These are phyloP conservation scores for Nomada flava DNA, from an alignment of 2,888 invertebrate genomes.

Conservation along the genomic window DNA sequence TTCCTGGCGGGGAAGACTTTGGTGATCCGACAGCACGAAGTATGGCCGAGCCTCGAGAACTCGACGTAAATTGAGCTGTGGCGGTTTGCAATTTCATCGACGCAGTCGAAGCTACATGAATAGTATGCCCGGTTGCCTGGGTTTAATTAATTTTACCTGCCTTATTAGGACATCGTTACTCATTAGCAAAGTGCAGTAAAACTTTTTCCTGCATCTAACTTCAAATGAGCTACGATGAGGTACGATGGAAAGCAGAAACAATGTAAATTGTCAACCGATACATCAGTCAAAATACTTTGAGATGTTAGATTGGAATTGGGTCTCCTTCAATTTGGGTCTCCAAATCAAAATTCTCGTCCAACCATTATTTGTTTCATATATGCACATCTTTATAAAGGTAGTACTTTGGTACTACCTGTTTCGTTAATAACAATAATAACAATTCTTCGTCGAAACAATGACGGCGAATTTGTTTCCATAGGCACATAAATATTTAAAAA, in stretches of 20 bases:
- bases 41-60: background rate
- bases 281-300: no score
- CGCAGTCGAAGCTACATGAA: background rate
- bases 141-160: background rate
- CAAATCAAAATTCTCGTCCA: no score
- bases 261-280: background rate
- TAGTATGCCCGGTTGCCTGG: background rate
- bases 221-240: background rate
- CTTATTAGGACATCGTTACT: background rate
- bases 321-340: no score
- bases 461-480: no score
- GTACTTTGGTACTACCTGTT: background rate
- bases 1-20: background rate
- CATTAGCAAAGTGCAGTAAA: background rate
- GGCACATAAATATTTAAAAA: background rate
- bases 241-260: background rate
- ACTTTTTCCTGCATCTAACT: background rate
- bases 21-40: background rate
- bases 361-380: no score
- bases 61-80: background rate
- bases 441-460: background rate
- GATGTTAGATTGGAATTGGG: no score
- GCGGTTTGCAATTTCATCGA: background rate
- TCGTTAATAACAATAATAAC: background rate
- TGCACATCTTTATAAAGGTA: background rate